Evolutionary conservation across 1,140 invertebrate genomes (phyloP), one percentile per base, ranked within the genome.

Genomic region (Cyclina sinensis): DNA sequence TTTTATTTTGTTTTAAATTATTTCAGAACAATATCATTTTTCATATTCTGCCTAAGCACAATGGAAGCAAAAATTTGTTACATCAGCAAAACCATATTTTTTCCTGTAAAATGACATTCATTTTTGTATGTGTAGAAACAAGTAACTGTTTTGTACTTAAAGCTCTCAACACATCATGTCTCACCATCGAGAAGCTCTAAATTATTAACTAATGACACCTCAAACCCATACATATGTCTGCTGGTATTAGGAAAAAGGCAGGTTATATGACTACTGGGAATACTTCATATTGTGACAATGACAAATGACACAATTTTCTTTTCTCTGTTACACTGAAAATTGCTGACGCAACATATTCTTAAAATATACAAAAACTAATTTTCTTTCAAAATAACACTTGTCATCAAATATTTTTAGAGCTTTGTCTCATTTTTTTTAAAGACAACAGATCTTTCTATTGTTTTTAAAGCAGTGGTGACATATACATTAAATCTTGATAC

Each of bases 121-220:
- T 62, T 62, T 62, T n/a, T 27, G 21, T 62, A 5, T 7, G n/a
- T n/a, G n/a, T 62, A 27, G 57, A 62, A 24, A 62, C 18, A 9
- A 27, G 57, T 11, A 18, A 48, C 16, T 9, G 24, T 62, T 27
- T 27, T 24, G 57, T 14, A 18, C 18, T 27, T 27, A 7, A 11
- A n/a, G 24, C 24, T 62, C 57, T n/a, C 57, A 27, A 27, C 9
- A 27, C n/a, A 62, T 24, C 5, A 24, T 27, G 7, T 3, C 57
- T 27, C 3, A 21, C 12, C n/a, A 12, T 70, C 32, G 37, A 39
- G 0, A 76, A 51, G 32, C 48, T 76, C 39, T 76, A 46, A 76
- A 76, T 76, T 76, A 76, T 76, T 76, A 48, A 76, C 73, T 76
- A 76, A 76, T 48, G 48, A 76, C 73, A 76, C 46, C 46, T 76